Base-by-base conservation (phyloP, 1,140 invertebrate genomes). In the Epicauta chinensis region DNA sequence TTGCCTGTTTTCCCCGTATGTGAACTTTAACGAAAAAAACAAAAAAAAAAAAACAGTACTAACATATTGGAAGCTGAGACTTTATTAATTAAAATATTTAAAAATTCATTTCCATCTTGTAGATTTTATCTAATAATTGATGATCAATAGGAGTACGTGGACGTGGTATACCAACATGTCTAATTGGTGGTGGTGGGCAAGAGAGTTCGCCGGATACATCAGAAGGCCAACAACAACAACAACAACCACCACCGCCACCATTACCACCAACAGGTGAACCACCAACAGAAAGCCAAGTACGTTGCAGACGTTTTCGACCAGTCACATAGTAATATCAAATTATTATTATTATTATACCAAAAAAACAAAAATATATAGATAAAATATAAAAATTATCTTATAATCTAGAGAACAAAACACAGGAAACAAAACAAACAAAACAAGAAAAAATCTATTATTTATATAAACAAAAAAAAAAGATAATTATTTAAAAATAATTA, bases 171-270 rank as follows among this genome's bases (percentile, higher is more conserved):
- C 65, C 67, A 14, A 68, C 62, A 12, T 68, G 66, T 51, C 56
- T 69, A 9, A 68, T 70, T 16, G 68, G 65, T 36, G 68, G 64
- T 17, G 68, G 65, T 36, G 66, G 64, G 10, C 56, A 65, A 2
- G 68, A 70, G 45, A 69, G 67, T 49, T 68, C 65, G 6, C 67
- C 68, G 10, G 68, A 70, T 31, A 68, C 67, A 5, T 69, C 67
- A 1, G 68, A 70, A 39, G 66, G 67, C 1, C 68, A 65, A 1
- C 68, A 65, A 6, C 65, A 65, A 15, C 67, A 66, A 2, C 67
- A 65, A 13, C 67, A 58, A 16, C 59, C 68, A 1, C 68, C 66
- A 6, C 65, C 67, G 13, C 67, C 67, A 2, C 67, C 67, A 13
- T 66, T 58, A 16, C 59, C 68, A 13, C 64, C 66, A 0, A 50